Percentiles rank a stretch among this genome's conserved stretches.
These are phyloP conservation scores for Darevskia mixta DNA, from an alignment of 2,797 vertebrate species.

Conservation along the genomic window DNA sequence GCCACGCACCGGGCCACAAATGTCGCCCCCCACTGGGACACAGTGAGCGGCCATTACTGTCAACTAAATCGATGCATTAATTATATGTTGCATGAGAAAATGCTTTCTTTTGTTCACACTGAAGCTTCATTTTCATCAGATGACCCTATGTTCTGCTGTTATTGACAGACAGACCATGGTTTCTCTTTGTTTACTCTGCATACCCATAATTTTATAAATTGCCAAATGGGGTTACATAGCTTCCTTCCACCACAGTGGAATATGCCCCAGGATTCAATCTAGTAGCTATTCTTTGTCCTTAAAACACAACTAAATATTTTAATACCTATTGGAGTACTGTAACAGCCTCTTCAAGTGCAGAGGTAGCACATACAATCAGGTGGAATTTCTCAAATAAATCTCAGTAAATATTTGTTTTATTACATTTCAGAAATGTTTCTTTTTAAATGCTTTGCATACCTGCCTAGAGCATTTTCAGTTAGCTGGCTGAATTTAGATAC, in stretches of 20 bases:
- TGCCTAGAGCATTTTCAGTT: slow-evolving; percentile 49
- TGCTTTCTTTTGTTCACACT: background rate
- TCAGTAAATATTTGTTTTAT: slow-evolving; percentile 58
- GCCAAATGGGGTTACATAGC: background rate
- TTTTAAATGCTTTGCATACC: slow-evolving; percentile 52
- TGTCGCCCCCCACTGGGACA: no score
- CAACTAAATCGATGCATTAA: background rate
- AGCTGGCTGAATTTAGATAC: slow-evolving; percentile 7
- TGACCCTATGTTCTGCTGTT: no score
- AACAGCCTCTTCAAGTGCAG: background rate
- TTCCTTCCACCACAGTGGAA: background rate
- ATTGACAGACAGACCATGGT: background rate
- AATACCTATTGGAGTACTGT: background rate
- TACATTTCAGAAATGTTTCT: slow-evolving; percentile 47
- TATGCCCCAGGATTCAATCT: background rate
- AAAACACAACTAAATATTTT: background rate
- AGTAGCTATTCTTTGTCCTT: background rate
- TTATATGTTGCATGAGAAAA: background rate
- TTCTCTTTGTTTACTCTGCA: background rate
- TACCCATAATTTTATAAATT: background rate
- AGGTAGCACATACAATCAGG: slow-evolving; percentile 34
- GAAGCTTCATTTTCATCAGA: background rate
- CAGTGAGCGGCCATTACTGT: background rate
- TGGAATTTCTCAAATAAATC: slow-evolving; percentile 50
- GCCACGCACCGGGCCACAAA: no score